Evolutionary conservation across 1,140 invertebrate species (phyloP).

Genomic region (Bactericera cockerelli): DNA sequence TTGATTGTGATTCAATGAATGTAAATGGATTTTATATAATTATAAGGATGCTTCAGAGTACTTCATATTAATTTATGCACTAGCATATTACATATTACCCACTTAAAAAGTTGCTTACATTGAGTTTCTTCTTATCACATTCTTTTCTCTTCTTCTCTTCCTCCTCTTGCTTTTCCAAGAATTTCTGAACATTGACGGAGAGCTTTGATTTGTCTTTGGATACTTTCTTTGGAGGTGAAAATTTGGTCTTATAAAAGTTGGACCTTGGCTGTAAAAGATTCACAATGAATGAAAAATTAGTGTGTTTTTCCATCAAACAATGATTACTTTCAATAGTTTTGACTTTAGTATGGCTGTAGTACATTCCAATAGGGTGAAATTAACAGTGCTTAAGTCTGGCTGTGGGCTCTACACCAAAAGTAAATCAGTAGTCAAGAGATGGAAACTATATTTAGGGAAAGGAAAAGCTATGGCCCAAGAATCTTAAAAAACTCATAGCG

Average conservation of each 20-base stretch:
- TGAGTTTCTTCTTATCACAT: conserved; percentile 29
- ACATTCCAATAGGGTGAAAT: neutral
- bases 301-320: neutral
- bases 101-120: neutral
- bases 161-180: conserved; percentile 60
- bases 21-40: too few species aligned
- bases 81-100: too few species aligned
- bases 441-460: neutral
- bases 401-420: neutral
- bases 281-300: neutral
- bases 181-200: conserved; percentile 63
- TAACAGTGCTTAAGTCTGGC: neutral
- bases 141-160: conserved; percentile 50
- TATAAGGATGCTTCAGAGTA: too few species aligned
- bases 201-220: conserved; percentile 45
- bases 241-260: conserved; percentile 37
- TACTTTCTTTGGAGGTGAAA: conserved; percentile 65
- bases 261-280: neutral
- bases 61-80: too few species aligned
- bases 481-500: too few species aligned
- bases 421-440: neutral
- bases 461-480: too few species aligned
- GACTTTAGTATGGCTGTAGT: neutral
- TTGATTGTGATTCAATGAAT: conserved; percentile 8
- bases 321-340: neutral